Conservation (phyloP, 2,888 invertebrate species). For the Eupithecia subfuscata region DNA sequence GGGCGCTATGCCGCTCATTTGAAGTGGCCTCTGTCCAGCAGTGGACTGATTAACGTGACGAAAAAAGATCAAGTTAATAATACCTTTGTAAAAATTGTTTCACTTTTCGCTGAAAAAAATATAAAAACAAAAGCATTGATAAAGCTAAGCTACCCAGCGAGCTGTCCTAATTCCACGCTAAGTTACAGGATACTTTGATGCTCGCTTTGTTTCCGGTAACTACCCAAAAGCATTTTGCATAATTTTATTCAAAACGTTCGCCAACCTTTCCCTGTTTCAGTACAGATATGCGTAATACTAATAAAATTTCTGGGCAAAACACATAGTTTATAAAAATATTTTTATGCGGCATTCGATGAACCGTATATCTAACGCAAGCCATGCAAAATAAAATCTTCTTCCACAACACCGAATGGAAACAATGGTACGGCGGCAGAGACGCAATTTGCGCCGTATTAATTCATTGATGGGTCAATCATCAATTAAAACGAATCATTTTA, state of each 20-base stretch:
- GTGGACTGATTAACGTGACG: background rate
- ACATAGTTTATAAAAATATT: slow-evolving; percentile 10
- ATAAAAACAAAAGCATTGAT: slow-evolving; percentile 10
- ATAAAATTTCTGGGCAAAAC: slow-evolving; percentile 15
- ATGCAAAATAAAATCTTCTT: background rate
- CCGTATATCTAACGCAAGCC: background rate
- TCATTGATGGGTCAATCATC: background rate
- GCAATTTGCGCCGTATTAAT: background rate
- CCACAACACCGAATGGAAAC: background rate
- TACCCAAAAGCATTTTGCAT: slow-evolving; percentile 28
- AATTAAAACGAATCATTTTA: background rate
- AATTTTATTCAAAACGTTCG: slow-evolving; percentile 25
- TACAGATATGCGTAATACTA: slow-evolving; percentile 21
- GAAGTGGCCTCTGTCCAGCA: too few relatives aligned
- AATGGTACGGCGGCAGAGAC: background rate
- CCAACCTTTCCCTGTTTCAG: slow-evolving; percentile 24
- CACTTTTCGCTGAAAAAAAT: background rate
- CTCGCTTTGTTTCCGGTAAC: slow-evolving; percentile 28
- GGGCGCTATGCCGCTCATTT: too few relatives aligned
- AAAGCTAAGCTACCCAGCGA: slow-evolving; percentile 9
- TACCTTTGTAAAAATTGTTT: background rate
- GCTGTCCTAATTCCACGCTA: slow-evolving; percentile 19
- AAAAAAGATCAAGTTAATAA: background rate
- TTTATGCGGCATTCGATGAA: background rate
- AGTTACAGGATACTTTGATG: slow-evolving; percentile 25